Conservation (phyloP, 2,797 vertebrate species). For the Crypturellus tataupa region DNA sequence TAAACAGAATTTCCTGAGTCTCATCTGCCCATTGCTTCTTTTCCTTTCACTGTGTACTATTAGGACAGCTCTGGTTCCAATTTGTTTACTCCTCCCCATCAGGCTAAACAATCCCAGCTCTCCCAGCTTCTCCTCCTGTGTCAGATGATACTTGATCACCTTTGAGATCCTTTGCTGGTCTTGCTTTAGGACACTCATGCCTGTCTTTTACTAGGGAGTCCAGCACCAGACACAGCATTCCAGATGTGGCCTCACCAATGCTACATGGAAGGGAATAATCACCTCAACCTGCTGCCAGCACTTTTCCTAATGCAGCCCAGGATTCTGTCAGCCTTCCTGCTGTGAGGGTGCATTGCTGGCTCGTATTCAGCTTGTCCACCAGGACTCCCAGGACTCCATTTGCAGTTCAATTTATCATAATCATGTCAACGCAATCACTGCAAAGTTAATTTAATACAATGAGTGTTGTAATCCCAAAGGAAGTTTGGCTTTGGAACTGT, state of each 20-base stretch:
- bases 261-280: neutral
- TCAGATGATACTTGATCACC: neutral
- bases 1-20: neutral
- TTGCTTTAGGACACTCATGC: neutral
- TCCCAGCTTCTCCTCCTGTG: neutral
- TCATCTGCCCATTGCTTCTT: neutral
- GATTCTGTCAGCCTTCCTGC: neutral
- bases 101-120: neutral
- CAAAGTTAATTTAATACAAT: neutral
- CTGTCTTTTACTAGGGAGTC: neutral
- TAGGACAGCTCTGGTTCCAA: neutral
- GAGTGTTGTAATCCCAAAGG: constrained; percentile 5
- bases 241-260: neutral
- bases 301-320: neutral
- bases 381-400: neutral
- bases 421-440: neutral
- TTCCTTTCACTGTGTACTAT: neutral
- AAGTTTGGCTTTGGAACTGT: neutral
- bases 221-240: neutral
- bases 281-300: neutral
- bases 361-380: neutral
- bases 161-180: neutral
- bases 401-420: constrained; percentile 23
- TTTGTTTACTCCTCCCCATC: neutral
- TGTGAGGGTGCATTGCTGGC: neutral